Percentiles rank a stretch among this genome's conserved stretches.
These are phyloP conservation scores for Sebastes nivosus DNA, from an alignment of 2,797 vertebrate genomes.

Conservation along the genomic window DNA sequence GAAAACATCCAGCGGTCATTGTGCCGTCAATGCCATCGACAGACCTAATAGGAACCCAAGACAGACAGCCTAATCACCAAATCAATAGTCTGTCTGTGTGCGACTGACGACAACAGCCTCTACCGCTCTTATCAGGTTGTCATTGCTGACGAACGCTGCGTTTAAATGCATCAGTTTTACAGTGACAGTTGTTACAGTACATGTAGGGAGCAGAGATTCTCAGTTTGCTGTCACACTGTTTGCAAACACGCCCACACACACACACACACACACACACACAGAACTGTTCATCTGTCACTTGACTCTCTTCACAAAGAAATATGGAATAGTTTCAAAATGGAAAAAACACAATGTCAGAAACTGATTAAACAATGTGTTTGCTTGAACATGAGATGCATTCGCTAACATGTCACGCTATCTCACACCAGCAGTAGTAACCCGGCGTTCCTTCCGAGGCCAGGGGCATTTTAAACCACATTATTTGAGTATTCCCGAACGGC, in stretches of 20 bases:
- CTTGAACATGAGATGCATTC: background rate
- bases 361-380: background rate
- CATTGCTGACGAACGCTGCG: constrained; percentile 31
- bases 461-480: background rate
- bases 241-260: background rate
- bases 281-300: background rate
- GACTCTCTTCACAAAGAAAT: background rate
- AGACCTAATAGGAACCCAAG: constrained; percentile 63
- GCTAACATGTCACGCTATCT: background rate
- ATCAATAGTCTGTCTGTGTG: constrained; percentile 72
- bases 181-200: background rate
- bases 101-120: constrained; percentile 44
- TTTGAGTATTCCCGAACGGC: background rate
- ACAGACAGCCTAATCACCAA: constrained; percentile 70
- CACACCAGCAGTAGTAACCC: background rate
- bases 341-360: background rate
- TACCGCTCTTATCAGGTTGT: constrained; percentile 41
- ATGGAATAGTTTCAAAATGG: background rate
- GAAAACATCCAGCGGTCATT: constrained; percentile 44
- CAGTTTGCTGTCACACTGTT: background rate
- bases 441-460: background rate
- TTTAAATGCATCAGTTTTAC: constrained; percentile 24
- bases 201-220: background rate
- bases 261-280: background rate
- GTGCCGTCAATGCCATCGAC: constrained; percentile 53